Conservation (phyloP, 2,888 invertebrate genomes). For the Entomobrya proxima region DNA sequence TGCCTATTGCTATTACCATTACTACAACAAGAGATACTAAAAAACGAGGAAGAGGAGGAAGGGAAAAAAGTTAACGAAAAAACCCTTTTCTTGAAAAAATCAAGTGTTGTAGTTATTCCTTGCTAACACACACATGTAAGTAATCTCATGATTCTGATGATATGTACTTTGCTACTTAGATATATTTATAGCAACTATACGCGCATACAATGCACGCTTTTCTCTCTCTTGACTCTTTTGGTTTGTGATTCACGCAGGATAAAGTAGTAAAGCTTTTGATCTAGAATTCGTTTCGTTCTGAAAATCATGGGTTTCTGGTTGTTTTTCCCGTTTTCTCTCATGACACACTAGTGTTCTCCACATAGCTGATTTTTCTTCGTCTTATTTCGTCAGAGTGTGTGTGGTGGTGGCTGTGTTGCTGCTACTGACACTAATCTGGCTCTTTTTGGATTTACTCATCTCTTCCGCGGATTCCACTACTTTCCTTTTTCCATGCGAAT, state of each 20-base stretch:
- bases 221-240: slow-evolving; percentile 18
- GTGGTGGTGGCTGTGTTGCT: slow-evolving; percentile 11
- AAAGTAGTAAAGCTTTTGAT: slow-evolving; percentile 64
- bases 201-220: slow-evolving; percentile 24
- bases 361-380: slow-evolving; percentile 28
- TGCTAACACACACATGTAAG: slow-evolving; percentile 61
- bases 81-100: slow-evolving; percentile 10
- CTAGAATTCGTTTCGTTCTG: slow-evolving; percentile 60
- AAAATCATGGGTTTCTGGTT: slow-evolving; percentile 16
- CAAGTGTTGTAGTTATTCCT: slow-evolving; percentile 48
- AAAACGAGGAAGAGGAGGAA: background rate
- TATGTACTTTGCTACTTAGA: no score
- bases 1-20: background rate
- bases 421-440: slow-evolving; percentile 64
- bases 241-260: slow-evolving; percentile 52
- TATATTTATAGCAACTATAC: background rate
- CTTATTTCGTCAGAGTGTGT: background rate
- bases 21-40: slow-evolving; percentile 3
- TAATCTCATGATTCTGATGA: no score
- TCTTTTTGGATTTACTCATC: slow-evolving; percentile 64
- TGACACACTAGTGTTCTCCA: slow-evolving; percentile 2
- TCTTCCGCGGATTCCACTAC: slow-evolving; percentile 26
- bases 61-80: slow-evolving; percentile 10
- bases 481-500: slow-evolving; percentile 40
- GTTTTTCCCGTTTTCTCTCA: slow-evolving; percentile 17